Conservation (phyloP, 2,888 invertebrate species). For the Andrena minutula region DNA sequence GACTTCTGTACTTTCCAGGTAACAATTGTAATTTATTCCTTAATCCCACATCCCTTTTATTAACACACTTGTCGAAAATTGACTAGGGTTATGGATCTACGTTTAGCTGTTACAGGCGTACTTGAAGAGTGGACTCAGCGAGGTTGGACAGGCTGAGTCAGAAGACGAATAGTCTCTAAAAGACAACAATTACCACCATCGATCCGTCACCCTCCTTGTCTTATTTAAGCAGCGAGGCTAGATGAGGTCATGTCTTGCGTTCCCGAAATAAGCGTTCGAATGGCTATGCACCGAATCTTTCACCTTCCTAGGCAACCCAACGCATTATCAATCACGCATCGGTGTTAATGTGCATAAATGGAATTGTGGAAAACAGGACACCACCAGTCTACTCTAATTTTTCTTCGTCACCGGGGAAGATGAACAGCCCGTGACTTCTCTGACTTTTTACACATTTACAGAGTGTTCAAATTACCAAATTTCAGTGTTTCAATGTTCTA, state of each 20-base stretch:
- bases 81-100: neutral
- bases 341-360: neutral
- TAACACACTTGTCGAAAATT: neutral
- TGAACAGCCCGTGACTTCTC: neutral
- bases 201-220: slow-evolving; percentile 55
- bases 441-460: neutral
- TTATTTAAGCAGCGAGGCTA: slow-evolving; percentile 60
- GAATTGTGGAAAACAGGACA: neutral
- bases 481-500: too few relatives aligned
- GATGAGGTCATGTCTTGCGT: slow-evolving; percentile 60
- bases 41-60: too few relatives aligned
- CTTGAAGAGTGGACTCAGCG: neutral
- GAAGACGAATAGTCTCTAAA: slow-evolving; percentile 39
- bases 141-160: slow-evolving; percentile 31
- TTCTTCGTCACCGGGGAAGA: neutral
- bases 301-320: slow-evolving; percentile 43
- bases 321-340: neutral
- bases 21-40: too few relatives aligned
- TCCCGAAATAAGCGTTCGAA: slow-evolving; percentile 62
- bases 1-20: too few relatives aligned
- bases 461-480: too few relatives aligned
- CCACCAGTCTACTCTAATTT: neutral
- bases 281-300: slow-evolving; percentile 57
- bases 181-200: slow-evolving; percentile 58
- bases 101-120: neutral